These are phyloP conservation scores for Atherinomorus stipes DNA, from an alignment of 2,113 vertebrate species.

Conservation along the genomic window DNA sequence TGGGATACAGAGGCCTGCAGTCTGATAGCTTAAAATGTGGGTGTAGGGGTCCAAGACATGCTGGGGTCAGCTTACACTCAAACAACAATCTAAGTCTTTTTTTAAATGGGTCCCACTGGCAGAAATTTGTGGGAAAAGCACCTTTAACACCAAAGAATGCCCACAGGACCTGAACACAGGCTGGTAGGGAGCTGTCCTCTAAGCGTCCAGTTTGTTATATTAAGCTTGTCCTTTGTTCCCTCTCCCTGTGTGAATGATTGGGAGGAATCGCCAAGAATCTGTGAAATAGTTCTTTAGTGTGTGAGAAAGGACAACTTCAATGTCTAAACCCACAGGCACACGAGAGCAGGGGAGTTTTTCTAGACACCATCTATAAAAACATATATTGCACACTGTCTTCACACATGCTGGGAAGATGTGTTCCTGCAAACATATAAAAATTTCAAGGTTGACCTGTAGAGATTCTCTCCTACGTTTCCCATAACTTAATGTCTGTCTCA, in stretches of 20 bases:
- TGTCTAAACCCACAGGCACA: constrained; percentile 36
- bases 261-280: constrained; percentile 50
- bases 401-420: constrained; percentile 5
- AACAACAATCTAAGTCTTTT: constrained; percentile 44
- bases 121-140: constrained; percentile 69
- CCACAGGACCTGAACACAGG: constrained; percentile 46
- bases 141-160: constrained; percentile 55
- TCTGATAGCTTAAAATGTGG: constrained; percentile 38
- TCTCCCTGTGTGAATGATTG: constrained; percentile 55
- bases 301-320: constrained; percentile 65
- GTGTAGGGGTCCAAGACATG: constrained; percentile 40
- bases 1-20: constrained; percentile 38
- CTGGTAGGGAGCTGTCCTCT: constrained; percentile 49
- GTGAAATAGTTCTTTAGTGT: constrained; percentile 54
- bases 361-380: constrained; percentile 63
- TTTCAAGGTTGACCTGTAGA: constrained; percentile 5
- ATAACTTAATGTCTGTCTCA: background rate
- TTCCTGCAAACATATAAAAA: constrained; percentile 1
- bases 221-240: constrained; percentile 66
- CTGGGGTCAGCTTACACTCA: constrained; percentile 55
- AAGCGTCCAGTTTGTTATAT: constrained; percentile 64
- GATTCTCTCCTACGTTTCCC: background rate
- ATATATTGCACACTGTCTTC: constrained; percentile 30
- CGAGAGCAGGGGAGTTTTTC: constrained; percentile 47
- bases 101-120: constrained; percentile 32